These are phyloP conservation scores for Cebidichthys violaceus DNA, from an alignment of 2,113 vertebrate genomes.

Conservation along the genomic window DNA sequence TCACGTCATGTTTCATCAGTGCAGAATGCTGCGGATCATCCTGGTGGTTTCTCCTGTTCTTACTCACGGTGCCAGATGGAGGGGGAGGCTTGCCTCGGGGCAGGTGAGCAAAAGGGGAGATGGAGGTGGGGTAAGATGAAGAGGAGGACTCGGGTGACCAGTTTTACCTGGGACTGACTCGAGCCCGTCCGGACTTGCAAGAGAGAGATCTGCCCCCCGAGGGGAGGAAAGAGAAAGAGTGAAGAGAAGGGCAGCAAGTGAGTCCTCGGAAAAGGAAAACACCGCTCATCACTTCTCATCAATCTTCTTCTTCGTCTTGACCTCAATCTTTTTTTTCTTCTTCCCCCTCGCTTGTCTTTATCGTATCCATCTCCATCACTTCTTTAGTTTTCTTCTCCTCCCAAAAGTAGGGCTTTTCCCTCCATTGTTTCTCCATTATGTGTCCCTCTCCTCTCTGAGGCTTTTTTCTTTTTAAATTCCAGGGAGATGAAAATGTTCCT, in stretches of 20 bases:
- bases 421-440: neutral
- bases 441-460: conserved; percentile 3
- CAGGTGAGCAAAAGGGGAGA: conserved; percentile 76
- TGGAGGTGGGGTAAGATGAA: conserved; percentile 66
- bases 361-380: conserved; percentile 64
- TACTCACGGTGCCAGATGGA: conserved; percentile 61
- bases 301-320: conserved; percentile 25
- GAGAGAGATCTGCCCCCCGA: conserved; percentile 52
- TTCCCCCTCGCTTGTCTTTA: conserved; percentile 3
- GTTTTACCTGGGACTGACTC: conserved; percentile 78
- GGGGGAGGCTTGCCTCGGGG: conserved; percentile 61
- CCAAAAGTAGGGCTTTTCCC: neutral
- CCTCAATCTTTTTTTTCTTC: neutral
- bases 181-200: conserved; percentile 77
- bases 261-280: conserved; percentile 54
- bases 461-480: conserved; percentile 51
- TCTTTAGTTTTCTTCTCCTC: conserved; percentile 14
- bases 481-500: conserved; percentile 76
- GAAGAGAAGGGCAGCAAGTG: conserved; percentile 44
- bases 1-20: conserved; percentile 55
- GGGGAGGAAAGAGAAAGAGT: conserved; percentile 50
- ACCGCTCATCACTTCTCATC: conserved; percentile 28
- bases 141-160: conserved; percentile 80
- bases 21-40: conserved; percentile 40
- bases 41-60: conserved; percentile 60